Percentiles rank a stretch among this genome's conserved stretches.
phyloP scores from a whole-genome alignment of 2,797 vertebrate genomes.

The Orestias chungarensis region DNA sequence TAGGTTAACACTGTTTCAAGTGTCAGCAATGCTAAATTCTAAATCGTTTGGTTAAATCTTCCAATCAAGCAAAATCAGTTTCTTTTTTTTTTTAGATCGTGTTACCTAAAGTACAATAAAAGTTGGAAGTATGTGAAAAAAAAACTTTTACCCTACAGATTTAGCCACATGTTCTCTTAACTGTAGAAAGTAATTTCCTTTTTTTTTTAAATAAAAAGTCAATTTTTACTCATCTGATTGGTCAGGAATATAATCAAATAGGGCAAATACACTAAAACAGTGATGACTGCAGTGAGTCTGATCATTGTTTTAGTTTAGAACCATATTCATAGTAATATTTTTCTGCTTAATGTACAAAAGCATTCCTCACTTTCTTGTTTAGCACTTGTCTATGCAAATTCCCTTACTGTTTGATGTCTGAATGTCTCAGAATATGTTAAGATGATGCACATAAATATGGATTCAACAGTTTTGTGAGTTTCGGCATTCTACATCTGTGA shows the following conservation, averaged over 20 bases:
- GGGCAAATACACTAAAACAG: background rate
- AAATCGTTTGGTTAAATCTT: background rate
- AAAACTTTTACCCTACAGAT: background rate
- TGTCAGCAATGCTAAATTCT: background rate
- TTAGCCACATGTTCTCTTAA: background rate
- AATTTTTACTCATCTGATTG: background rate
- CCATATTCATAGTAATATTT: background rate
- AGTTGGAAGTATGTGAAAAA: too few relatives aligned
- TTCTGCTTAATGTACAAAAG: background rate
- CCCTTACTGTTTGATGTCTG: conserved; percentile 48
- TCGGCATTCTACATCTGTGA: too few relatives aligned
- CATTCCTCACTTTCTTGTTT: too few relatives aligned
- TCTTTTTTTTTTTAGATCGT: background rate
- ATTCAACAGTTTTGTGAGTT: too few relatives aligned
- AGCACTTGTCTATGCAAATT: conserved; percentile 31
- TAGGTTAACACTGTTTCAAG: background rate
- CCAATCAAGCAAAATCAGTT: background rate
- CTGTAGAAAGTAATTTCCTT: too few relatives aligned
- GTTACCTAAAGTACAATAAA: too few relatives aligned
- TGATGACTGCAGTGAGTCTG: background rate
- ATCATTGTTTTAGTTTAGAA: background rate
- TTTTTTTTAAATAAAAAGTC: too few relatives aligned
- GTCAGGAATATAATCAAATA: background rate
- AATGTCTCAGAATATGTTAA: conserved; percentile 19
- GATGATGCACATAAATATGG: conserved; percentile 63